Evolutionary conservation across 2,888 invertebrate species (phyloP).

Genomic region (Exocentrus adspersus): DNA sequence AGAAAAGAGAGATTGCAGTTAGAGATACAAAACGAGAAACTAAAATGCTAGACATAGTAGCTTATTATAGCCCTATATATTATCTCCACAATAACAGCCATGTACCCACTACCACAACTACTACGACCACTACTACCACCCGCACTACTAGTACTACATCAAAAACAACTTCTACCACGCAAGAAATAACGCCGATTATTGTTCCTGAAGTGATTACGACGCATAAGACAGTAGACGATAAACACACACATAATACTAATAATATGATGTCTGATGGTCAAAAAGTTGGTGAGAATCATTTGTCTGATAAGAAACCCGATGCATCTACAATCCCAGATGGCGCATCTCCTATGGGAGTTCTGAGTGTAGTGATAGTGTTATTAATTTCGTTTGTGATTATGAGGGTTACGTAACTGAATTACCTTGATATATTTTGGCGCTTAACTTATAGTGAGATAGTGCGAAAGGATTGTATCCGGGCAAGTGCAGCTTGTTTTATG

Average conservation of each 20-base stretch:
- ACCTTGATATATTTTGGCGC: constrained; percentile 3
- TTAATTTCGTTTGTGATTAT: constrained; percentile 36
- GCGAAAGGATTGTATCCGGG: constrained; percentile 20
- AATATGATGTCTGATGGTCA: constrained; percentile 56
- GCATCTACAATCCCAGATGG: constrained; percentile 22
- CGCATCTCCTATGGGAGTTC: constrained; percentile 17
- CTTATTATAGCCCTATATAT: constrained; percentile 80
- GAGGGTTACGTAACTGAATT: constrained; percentile 45
- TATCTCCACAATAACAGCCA: constrained; percentile 78
- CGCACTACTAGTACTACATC: constrained; percentile 64
- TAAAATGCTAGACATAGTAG: constrained; percentile 74
- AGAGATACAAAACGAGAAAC: constrained; percentile 74
- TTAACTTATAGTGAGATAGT: constrained; percentile 17
- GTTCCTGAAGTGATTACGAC: constrained; percentile 37
- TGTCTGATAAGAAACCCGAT: background rate
- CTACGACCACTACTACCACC: constrained; percentile 66
- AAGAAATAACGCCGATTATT: constrained; percentile 59
- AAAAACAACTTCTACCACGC: constrained; percentile 63
- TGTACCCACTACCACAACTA: constrained; percentile 80
- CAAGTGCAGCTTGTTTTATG: constrained; percentile 33
- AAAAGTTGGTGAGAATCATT: background rate
- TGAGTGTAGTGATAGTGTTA: constrained; percentile 29
- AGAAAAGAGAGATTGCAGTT: constrained; percentile 69
- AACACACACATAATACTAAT: constrained; percentile 52
- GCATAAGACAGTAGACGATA: constrained; percentile 35